Base-by-base conservation (phyloP, 2,113 vertebrate genomes). In the Argyrosomus japonicus region DNA sequence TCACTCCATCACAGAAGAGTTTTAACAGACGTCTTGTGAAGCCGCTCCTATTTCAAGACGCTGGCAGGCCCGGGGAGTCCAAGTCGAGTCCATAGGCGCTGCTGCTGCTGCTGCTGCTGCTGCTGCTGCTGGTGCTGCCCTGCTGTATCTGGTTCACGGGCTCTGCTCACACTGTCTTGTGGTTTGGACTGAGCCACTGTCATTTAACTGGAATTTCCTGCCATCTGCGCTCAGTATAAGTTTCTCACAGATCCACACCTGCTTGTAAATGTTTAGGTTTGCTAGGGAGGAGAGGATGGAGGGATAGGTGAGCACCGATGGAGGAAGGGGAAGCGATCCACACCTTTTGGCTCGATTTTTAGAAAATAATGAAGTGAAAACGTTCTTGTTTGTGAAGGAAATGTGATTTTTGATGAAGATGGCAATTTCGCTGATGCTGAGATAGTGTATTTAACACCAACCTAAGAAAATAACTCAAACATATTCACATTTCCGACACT, bases 201-300 rank as follows among this genome's bases (percentile, higher is more conserved):
- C 85, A 92, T 94, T 94, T 92, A 71, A 61, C 74, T 90, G 92
- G 93, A 83, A 94, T 94, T 93, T 93, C 92, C 94, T 92, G 91
- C 87, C 89, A 92, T 93, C 83, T 90, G 92, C 32, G 65, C 84
- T 85, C 79, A 76, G 90, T 77, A 71, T 60, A 75, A 84, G 74
- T 88, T 92, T 93, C 91, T 91, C 89, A 89, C 89, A 92, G 91
- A 93, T 89, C 83, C 87, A 83, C 92, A 92, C 94, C 92, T 92
- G 91, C 89, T 91, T 91, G 88, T 92, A 88, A 89, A 91, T 68
- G 84, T 80, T 84, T 40, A 40, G 72, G 47, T 84, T 68, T 75
- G 88, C 77, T 77, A 77, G 62, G 57, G 75, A 40, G 78, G 65
- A 65, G 61, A 65, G 58, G 63, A 65, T 14, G 40, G 63, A 71